phyloP scores from a whole-genome alignment of 2,797 vertebrate species.

The Bradypodion pumilum region DNA sequence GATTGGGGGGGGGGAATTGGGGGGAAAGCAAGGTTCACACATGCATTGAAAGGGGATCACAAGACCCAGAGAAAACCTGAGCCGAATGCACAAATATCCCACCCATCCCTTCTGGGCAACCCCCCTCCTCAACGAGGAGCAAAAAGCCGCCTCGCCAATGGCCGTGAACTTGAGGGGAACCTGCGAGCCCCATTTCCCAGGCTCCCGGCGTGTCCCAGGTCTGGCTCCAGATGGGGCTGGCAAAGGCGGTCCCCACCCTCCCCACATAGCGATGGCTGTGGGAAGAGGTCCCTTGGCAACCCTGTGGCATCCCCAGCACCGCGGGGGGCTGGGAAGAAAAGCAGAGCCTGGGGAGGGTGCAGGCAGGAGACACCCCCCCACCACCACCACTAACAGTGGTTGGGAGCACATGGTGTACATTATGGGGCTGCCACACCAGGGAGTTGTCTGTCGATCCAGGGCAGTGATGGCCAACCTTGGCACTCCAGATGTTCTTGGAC shows the following conservation, averaged over 20 bases:
- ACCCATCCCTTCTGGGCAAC: too few relatives aligned
- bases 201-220: slow-evolving; percentile 63
- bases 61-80: slow-evolving; percentile 51
- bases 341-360: slow-evolving; percentile 39
- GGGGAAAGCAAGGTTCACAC: slow-evolving; percentile 64
- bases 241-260: slow-evolving; percentile 37
- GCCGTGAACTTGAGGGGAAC: slow-evolving; percentile 68
- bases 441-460: too few relatives aligned
- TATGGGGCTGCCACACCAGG: slow-evolving; percentile 26
- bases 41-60: slow-evolving; percentile 49
- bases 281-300: slow-evolving; percentile 78
- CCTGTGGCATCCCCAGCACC: slow-evolving; percentile 64
- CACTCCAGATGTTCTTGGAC: too few relatives aligned
- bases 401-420: slow-evolving; percentile 57
- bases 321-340: slow-evolving; percentile 75
- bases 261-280: slow-evolving; percentile 56
- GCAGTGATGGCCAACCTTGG: too few relatives aligned
- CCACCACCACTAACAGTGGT: too few relatives aligned
- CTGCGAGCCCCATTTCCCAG: slow-evolving; percentile 68
- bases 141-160: slow-evolving; percentile 60
- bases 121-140: slow-evolving; percentile 43
- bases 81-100: slow-evolving; percentile 50
- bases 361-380: slow-evolving; percentile 62
- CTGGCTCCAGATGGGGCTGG: slow-evolving; percentile 65
- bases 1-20: slow-evolving; percentile 63